A percentile compares a stretch with the other conserved stretches of the same genome.
phyloP scores from a whole-genome alignment of 1,140 invertebrate species.

The Drosophila bipectinata region DNA sequence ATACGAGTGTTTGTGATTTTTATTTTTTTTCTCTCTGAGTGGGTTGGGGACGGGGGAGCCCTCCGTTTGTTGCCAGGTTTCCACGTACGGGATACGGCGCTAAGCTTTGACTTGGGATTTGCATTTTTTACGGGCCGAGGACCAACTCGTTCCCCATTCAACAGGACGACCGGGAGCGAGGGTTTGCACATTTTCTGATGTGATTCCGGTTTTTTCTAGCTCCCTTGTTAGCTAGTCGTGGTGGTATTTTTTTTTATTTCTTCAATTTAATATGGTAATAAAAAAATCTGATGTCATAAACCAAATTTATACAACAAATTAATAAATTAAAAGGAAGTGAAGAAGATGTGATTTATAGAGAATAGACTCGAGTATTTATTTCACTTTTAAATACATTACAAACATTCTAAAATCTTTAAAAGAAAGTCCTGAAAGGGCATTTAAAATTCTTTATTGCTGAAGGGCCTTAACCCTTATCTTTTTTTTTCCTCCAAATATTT shows the following conservation, averaged over 20 bases:
- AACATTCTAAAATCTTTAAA: too few species aligned
- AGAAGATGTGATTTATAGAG: too few species aligned
- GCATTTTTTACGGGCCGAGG: constrained; percentile 75
- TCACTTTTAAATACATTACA: too few species aligned
- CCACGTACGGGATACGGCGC: constrained; percentile 66
- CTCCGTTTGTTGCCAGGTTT: constrained; percentile 66
- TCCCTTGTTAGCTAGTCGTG: not conserved
- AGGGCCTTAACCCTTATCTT: constrained; percentile 29
- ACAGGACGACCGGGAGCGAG: not conserved
- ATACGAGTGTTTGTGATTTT: constrained; percentile 13
- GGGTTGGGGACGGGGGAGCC: not conserved
- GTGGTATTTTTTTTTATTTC: not conserved
- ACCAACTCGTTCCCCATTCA: constrained; percentile 21
- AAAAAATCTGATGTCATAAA: too few species aligned
- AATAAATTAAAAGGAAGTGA: too few species aligned
- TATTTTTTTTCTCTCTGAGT: not conserved
- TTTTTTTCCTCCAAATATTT: constrained; percentile 53
- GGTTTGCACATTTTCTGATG: constrained; percentile 72
- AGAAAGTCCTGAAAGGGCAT: not conserved
- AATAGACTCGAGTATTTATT: too few species aligned
- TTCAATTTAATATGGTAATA: not conserved
- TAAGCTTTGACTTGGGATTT: constrained; percentile 82
- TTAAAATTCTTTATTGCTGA: constrained; percentile 39
- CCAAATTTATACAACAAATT: too few species aligned
- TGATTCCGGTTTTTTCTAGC: constrained; percentile 45